Conservation (phyloP, 1,140 invertebrate species). For the Euglossa dilemma region DNA sequence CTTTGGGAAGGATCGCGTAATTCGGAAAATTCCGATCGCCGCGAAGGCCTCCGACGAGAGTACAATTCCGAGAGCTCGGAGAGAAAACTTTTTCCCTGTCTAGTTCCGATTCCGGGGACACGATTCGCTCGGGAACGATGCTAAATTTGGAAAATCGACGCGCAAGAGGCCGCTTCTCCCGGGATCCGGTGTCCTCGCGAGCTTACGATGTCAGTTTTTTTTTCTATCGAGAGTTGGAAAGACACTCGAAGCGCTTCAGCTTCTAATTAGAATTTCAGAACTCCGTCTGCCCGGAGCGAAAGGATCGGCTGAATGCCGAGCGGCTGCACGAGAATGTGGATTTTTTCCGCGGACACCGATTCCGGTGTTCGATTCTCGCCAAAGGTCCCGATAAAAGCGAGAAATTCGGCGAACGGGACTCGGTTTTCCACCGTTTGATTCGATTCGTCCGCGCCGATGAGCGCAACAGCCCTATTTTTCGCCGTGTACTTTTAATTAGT, state of each 20-base stretch:
- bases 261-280: conserved; percentile 13
- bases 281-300: not conserved
- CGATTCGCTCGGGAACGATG: not conserved
- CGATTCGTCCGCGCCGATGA: not conserved
- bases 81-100: too few species aligned
- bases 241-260: not conserved
- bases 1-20: too few species aligned
- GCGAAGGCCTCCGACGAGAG: too few species aligned
- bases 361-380: too few species aligned
- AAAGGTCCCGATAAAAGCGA: too few species aligned
- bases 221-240: not conserved
- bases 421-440: not conserved
- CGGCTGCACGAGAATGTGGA: too few species aligned
- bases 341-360: too few species aligned
- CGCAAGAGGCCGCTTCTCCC: not conserved
- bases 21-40: too few species aligned
- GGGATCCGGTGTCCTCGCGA: not conserved
- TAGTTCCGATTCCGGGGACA: not conserved
- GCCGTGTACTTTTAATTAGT: not conserved
- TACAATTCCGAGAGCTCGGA: too few species aligned
- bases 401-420: not conserved
- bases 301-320: not conserved
- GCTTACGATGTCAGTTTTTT: not conserved
- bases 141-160: too few species aligned
- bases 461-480: not conserved